These are phyloP conservation scores for Papilio machaon DNA, from an alignment of 1,140 invertebrate species.

Conservation along the genomic window DNA sequence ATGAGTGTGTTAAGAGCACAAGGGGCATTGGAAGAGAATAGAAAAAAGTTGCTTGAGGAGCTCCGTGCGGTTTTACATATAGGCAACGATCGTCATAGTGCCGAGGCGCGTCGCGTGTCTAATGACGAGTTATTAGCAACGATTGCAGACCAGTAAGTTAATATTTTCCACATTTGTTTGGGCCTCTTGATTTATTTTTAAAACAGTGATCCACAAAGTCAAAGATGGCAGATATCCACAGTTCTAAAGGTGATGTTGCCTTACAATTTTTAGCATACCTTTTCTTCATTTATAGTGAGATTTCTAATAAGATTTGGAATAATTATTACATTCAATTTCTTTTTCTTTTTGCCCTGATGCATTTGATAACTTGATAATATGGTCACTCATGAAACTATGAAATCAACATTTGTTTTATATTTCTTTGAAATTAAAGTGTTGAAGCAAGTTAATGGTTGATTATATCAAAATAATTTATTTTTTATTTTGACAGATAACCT, in stretches of 20 bases:
- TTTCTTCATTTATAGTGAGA: neutral
- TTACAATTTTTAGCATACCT: slow-evolving; percentile 6
- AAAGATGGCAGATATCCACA: slow-evolving; percentile 66
- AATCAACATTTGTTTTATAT: slow-evolving; percentile 17
- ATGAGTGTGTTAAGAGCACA: slow-evolving; percentile 95
- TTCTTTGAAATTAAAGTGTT: slow-evolving; percentile 13
- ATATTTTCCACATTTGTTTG: slow-evolving; percentile 44
- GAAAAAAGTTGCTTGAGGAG: slow-evolving; percentile 92
- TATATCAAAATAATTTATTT: slow-evolving; percentile 21
- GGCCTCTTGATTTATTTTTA: slow-evolving; percentile 66
- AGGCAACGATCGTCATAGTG: slow-evolving; percentile 93
- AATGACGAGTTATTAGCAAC: slow-evolving; percentile 95
- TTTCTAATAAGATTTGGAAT: slow-evolving; percentile 36
- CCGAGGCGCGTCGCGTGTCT: slow-evolving; percentile 93
- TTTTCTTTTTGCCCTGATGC: slow-evolving; percentile 39
- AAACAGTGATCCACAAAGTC: slow-evolving; percentile 58
- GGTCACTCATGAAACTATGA: neutral
- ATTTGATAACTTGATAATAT: slow-evolving; percentile 23
- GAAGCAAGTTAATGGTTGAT: neutral
- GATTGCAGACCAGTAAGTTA: slow-evolving; percentile 92
- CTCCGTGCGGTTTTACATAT: slow-evolving; percentile 92
- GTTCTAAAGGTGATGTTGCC: slow-evolving; percentile 1
- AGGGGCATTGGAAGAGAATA: slow-evolving; percentile 91
- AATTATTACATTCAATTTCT: slow-evolving; percentile 32
- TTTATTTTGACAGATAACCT: slow-evolving; percentile 64